Evolutionary conservation across 2,113 vertebrate genomes (phyloP).

Genomic region (Poeciliopsis turrubarensis): DNA sequence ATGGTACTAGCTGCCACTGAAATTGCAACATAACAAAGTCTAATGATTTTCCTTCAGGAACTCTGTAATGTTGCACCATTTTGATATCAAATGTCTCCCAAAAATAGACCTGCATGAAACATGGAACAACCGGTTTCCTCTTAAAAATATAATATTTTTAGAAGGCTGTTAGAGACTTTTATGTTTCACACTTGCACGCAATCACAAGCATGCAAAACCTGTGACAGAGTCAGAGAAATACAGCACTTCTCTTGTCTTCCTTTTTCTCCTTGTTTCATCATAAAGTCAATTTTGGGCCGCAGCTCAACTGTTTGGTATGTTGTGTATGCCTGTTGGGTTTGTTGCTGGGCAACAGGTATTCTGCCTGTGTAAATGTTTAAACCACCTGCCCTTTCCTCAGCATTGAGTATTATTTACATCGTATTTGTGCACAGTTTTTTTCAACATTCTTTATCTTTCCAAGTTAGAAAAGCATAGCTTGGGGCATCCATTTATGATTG

Average conservation of each 20-base stretch:
- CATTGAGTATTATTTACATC: constrained; percentile 7
- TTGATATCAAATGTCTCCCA: constrained; percentile 35
- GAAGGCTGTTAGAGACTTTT: constrained; percentile 18
- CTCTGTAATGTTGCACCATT: constrained; percentile 25
- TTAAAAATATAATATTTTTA: constrained; percentile 1
- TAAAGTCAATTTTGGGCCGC: constrained; percentile 19
- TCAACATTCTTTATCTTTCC: neutral
- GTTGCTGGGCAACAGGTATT: constrained; percentile 60
- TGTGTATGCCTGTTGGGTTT: constrained; percentile 60
- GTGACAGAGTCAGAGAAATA: neutral
- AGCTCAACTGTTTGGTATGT: constrained; percentile 62
- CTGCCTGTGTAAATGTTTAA: constrained; percentile 43
- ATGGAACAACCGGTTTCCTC: constrained; percentile 4
- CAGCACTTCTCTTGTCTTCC: constrained; percentile 3
- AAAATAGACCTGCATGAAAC: constrained; percentile 35
- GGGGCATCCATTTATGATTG: neutral
- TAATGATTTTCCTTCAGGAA: constrained; percentile 37
- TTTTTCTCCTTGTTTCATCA: constrained; percentile 14
- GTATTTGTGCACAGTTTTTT: constrained; percentile 1
- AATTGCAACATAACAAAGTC: neutral
- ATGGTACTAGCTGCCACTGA: constrained; percentile 2
- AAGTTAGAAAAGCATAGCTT: neutral
- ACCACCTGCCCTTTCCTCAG: constrained; percentile 27
- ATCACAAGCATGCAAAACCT: constrained; percentile 5
- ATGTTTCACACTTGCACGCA: constrained; percentile 29